phyloP scores from a whole-genome alignment of 2,113 vertebrate species.

The Paradoxurus hermaphroditus region DNA sequence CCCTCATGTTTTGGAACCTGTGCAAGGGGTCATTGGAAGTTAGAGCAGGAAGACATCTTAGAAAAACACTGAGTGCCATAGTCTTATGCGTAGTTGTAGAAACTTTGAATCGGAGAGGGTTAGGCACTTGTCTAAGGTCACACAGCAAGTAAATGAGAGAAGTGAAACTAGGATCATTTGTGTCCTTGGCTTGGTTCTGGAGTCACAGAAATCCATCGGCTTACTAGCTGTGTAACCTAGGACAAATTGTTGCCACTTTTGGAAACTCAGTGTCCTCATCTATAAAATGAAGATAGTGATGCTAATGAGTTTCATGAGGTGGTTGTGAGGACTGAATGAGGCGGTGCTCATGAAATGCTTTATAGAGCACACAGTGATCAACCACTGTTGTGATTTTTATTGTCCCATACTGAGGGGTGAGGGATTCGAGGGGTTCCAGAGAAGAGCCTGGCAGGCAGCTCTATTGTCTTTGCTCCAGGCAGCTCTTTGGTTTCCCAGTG shows the following conservation, averaged over 20 bases:
- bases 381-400: neutral
- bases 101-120: neutral
- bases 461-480: neutral
- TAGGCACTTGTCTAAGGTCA: neutral
- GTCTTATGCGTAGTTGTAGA: neutral
- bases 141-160: neutral
- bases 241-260: neutral
- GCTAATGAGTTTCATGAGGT: neutral
- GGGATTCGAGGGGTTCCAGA: too few relatives aligned
- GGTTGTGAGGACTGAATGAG: neutral
- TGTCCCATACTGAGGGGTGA: neutral
- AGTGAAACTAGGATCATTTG: neutral
- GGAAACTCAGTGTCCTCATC: neutral
- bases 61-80: neutral
- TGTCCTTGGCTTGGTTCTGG: neutral
- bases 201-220: neutral
- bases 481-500: neutral
- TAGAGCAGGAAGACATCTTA: neutral
- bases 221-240: neutral
- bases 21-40: neutral
- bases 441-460: neutral
- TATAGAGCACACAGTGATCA: accelerated
- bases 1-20: neutral
- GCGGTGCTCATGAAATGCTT: neutral
- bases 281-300: neutral